phyloP scores from a whole-genome alignment of 2,113 vertebrate species.

The Typhlomys cinereus region DNA sequence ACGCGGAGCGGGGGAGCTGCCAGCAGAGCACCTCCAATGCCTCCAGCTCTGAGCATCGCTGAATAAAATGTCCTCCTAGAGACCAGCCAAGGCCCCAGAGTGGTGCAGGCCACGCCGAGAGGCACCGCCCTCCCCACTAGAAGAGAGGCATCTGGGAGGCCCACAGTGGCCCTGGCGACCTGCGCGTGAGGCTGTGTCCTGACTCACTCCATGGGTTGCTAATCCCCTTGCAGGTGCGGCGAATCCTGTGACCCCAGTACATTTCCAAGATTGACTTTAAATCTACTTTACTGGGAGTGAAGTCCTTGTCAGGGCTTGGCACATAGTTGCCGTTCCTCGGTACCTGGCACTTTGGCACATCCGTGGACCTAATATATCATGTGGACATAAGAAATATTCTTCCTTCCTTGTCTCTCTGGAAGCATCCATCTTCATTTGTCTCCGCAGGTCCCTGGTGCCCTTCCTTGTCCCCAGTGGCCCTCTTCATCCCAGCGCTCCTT shows the following conservation, averaged over 20 bases:
- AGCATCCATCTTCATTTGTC: no score
- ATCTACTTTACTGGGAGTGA: neutral
- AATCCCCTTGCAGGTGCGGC: neutral
- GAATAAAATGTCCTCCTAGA: neutral
- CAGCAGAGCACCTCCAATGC: neutral
- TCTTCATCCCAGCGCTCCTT: no score
- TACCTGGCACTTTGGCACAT: neutral
- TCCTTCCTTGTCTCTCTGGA: neutral
- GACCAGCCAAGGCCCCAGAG: neutral
- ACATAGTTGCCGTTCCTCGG: neutral
- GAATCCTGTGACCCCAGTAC: neutral
- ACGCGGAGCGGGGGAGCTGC: neutral
- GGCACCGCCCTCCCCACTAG: neutral
- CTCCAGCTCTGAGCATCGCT: neutral
- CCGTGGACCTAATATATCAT: no score
- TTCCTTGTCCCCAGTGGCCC: neutral
- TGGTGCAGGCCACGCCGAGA: neutral
- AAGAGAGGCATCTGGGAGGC: neutral
- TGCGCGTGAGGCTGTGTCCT: neutral
- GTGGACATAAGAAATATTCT: neutral
- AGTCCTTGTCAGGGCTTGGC: neutral
- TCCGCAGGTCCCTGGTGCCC: no score
- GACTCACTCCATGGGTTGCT: neutral
- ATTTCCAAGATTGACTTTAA: neutral
- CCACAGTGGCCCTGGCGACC: no score